Evolutionary conservation across 2,888 invertebrate species (phyloP).

Genomic region (Acronicta aceris): DNA sequence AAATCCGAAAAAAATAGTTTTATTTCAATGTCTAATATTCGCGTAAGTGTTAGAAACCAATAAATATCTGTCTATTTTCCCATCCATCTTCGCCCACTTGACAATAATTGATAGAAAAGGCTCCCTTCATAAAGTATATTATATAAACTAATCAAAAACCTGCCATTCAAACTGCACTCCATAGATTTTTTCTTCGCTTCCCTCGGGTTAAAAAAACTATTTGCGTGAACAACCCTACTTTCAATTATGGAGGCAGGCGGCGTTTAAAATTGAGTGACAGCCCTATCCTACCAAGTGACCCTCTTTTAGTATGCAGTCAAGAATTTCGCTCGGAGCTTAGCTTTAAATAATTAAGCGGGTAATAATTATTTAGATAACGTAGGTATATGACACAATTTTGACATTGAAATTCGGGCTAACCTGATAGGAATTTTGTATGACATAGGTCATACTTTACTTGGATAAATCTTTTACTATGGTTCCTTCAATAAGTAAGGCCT

Average conservation of each 20-base stretch:
- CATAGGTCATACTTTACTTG: too few species aligned
- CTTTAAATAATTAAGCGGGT: constrained; percentile 44
- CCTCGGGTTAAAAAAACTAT: constrained; percentile 33
- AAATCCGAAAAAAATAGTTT: too few species aligned
- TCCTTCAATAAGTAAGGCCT: too few species aligned
- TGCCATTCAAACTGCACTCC: constrained; percentile 19
- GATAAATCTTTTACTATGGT: too few species aligned
- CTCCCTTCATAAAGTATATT: neutral
- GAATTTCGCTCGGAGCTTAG: constrained; percentile 36
- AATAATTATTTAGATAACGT: constrained; percentile 42
- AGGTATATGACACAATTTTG: constrained; percentile 26
- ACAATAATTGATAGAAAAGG: constrained; percentile 2
- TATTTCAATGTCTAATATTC: too few species aligned
- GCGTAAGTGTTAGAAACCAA: too few species aligned
- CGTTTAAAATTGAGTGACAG: constrained; percentile 57
- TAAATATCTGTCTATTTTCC: neutral
- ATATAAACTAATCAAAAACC: constrained; percentile 15
- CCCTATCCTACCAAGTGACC: constrained; percentile 37
- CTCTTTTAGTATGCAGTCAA: constrained; percentile 46
- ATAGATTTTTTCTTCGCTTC: constrained; percentile 17
- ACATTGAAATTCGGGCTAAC: constrained; percentile 10
- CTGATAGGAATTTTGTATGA: neutral
- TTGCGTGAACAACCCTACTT: constrained; percentile 38
- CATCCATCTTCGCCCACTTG: neutral
- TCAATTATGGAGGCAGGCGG: constrained; percentile 50